These are phyloP conservation scores for Nesogale talazaci DNA, from an alignment of 2,113 vertebrate species.

Conservation along the genomic window DNA sequence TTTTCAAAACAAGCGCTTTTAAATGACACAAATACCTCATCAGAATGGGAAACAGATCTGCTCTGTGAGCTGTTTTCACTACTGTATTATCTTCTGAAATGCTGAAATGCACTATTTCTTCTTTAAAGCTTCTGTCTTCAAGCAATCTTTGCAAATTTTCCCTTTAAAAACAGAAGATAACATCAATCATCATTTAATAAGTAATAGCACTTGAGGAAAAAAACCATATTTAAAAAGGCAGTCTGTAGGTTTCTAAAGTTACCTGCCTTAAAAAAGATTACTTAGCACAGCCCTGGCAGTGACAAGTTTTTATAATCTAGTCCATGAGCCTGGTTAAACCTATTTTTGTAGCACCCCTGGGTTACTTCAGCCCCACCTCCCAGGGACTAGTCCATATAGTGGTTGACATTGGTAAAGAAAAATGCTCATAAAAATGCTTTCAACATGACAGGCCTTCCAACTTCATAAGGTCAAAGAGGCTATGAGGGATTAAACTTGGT, in stretches of 20 bases:
- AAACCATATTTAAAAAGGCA: too few relatives aligned
- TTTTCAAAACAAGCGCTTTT: background rate
- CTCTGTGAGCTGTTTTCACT: constrained; percentile 91
- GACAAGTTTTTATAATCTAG: too few relatives aligned
- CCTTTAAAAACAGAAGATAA: constrained; percentile 83
- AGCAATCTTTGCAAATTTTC: constrained; percentile 95
- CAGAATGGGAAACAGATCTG: constrained; percentile 92
- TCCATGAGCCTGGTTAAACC: too few relatives aligned
- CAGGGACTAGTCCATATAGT: background rate
- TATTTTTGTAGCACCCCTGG: too few relatives aligned
- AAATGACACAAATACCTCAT: constrained; percentile 90
- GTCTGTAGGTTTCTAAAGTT: too few relatives aligned
- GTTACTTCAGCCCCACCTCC: background rate
- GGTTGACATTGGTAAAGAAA: background rate
- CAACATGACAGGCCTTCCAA: constrained; percentile 1
- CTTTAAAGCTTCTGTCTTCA: constrained; percentile 96
- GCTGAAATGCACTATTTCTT: constrained; percentile 96
- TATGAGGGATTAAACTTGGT: background rate
- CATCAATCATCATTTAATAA: background rate
- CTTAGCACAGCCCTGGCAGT: too few relatives aligned
- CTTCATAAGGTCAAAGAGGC: constrained; percentile 26
- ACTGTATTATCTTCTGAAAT: constrained; percentile 93
- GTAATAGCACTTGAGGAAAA: background rate
- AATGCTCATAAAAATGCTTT: constrained; percentile 19
- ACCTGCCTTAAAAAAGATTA: too few relatives aligned